Evolutionary conservation across 2,888 invertebrate genomes (phyloP).

Genomic region (Peribatodes rhomboidaria): DNA sequence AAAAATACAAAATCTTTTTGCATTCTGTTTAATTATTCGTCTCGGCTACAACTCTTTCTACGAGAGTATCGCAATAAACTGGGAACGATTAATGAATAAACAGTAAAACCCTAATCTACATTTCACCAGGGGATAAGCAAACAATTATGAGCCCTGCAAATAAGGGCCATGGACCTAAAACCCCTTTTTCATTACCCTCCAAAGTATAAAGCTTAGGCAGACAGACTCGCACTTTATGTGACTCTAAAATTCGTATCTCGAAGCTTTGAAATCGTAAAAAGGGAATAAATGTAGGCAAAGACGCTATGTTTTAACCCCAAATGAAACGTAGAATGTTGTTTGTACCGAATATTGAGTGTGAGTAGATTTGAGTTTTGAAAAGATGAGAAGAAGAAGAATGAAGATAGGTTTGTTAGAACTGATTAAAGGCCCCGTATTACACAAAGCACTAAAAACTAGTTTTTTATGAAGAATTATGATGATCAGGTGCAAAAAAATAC

Average conservation of each 20-base stretch:
- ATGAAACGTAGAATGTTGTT: slow-evolving; percentile 4
- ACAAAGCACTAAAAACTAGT: too few relatives aligned
- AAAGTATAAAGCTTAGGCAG: slow-evolving; percentile 41
- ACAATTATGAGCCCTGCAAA: slow-evolving; percentile 48
- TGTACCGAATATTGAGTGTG: background rate
- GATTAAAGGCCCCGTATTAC: too few relatives aligned
- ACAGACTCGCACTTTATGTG: slow-evolving; percentile 52
- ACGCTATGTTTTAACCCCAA: slow-evolving; percentile 8
- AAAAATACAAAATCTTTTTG: slow-evolving; percentile 13
- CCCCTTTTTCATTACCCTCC: slow-evolving; percentile 50
- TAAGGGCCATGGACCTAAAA: slow-evolving; percentile 49
- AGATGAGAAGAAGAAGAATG: background rate
- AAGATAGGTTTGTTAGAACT: background rate
- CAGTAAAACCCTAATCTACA: slow-evolving; percentile 40
- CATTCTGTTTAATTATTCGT: slow-evolving; percentile 11
- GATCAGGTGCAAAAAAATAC: too few relatives aligned
- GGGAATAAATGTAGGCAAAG: slow-evolving; percentile 50
- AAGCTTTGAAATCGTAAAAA: slow-evolving; percentile 56
- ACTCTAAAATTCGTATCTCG: slow-evolving; percentile 56
- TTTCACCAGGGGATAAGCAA: slow-evolving; percentile 40
- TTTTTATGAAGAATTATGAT: too few relatives aligned
- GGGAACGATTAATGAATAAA: slow-evolving; percentile 25
- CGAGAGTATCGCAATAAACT: slow-evolving; percentile 26
- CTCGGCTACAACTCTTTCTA: slow-evolving; percentile 9
- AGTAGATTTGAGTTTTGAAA: background rate